Evolutionary conservation across 2,888 invertebrate species (phyloP).

Genomic region (Pyrrhia umbra): DNA sequence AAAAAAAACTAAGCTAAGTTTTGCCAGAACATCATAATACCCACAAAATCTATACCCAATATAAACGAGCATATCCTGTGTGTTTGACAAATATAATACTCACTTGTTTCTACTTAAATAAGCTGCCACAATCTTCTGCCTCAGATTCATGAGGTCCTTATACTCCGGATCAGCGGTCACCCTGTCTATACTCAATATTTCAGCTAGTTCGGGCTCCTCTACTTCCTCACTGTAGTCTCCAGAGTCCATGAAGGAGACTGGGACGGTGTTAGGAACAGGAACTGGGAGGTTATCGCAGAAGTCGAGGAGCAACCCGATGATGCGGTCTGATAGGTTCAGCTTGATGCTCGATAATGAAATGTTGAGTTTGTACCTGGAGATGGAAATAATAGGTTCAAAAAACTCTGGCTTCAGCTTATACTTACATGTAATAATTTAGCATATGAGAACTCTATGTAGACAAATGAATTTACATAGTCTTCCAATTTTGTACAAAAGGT

Average conservation of each 20-base stretch:
- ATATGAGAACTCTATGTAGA: no score
- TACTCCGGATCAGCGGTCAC: slow-evolving; percentile 82
- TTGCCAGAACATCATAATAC: background rate
- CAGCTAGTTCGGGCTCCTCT: slow-evolving; percentile 76
- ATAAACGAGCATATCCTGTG: background rate
- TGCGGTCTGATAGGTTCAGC: slow-evolving; percentile 93
- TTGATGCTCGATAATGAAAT: slow-evolving; percentile 93
- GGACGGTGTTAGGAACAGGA: slow-evolving; percentile 85
- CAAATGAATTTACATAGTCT: no score
- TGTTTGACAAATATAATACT: slow-evolving; percentile 38
- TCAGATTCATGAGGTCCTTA: slow-evolving; percentile 78
- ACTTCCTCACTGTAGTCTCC: slow-evolving; percentile 80
- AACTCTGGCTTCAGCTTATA: no score
- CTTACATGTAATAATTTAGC: no score
- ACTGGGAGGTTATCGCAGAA: slow-evolving; percentile 89
- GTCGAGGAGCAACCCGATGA: slow-evolving; percentile 91
- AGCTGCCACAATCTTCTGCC: slow-evolving; percentile 84
- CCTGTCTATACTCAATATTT: slow-evolving; percentile 73
- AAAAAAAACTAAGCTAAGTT: background rate
- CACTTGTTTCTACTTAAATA: slow-evolving; percentile 83
- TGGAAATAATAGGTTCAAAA: background rate
- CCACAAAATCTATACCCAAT: no score
- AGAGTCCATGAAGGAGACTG: slow-evolving; percentile 85
- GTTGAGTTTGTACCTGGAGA: slow-evolving; percentile 93
- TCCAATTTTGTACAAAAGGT: no score